Conservation (phyloP, 2,113 vertebrate species). For the Sterna hirundo region DNA sequence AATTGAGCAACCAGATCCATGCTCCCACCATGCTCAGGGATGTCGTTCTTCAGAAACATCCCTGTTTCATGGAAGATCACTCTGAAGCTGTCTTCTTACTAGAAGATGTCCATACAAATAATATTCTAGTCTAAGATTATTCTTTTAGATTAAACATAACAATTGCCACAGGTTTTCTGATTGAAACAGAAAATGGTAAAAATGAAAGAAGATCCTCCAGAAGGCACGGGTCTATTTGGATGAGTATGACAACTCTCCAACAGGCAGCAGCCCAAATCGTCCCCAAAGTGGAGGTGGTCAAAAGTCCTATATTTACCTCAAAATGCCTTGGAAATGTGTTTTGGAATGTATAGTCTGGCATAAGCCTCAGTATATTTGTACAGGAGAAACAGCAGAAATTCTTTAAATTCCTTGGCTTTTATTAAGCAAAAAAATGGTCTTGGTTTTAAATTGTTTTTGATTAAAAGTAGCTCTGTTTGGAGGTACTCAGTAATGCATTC, state of each 20-base stretch:
- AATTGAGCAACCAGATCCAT: background rate
- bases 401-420: background rate
- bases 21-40: background rate
- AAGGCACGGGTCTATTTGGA: background rate
- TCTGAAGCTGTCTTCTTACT: background rate
- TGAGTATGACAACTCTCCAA: background rate
- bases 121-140: background rate
- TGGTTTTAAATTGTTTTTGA: background rate
- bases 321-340: background rate
- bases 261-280: background rate
- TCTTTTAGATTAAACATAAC: background rate
- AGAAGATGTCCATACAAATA: background rate
- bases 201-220: background rate
- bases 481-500: background rate
- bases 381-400: background rate
- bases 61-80: background rate
- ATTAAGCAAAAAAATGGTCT: background rate
- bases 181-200: background rate
- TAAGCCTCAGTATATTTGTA: background rate
- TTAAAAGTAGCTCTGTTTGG: background rate
- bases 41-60: background rate
- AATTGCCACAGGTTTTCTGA: background rate
- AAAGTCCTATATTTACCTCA: background rate
- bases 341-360: background rate
- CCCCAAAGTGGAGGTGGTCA: background rate